These are phyloP conservation scores for Xanthostigma xanthostigma DNA, from an alignment of 2,888 invertebrate species.

Conservation along the genomic window DNA sequence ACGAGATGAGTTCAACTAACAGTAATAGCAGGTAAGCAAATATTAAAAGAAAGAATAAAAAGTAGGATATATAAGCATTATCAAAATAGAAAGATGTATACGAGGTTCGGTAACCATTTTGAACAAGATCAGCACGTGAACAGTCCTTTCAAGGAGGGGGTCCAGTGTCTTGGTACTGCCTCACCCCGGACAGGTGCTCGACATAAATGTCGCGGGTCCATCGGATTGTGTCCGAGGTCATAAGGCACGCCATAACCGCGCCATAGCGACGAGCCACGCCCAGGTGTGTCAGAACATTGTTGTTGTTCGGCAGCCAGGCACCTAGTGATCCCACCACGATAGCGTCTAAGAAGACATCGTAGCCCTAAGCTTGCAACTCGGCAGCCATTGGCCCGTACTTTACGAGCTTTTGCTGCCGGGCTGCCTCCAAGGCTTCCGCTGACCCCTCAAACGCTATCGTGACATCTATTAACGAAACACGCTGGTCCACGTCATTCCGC, in stretches of 20 bases:
- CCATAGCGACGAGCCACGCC: conserved; percentile 12
- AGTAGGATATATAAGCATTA: too few species aligned
- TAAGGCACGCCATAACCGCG: conserved; percentile 15
- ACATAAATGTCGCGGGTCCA: conserved; percentile 22
- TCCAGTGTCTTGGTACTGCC: conserved; percentile 15
- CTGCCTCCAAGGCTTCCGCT: too few species aligned
- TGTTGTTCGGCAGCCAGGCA: conserved; percentile 19
- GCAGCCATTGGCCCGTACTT: conserved; percentile 5
- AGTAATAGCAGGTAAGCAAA: too few species aligned
- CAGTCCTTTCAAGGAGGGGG: too few species aligned
- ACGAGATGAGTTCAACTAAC: too few species aligned
- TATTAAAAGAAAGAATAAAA: too few species aligned
- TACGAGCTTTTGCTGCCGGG: too few species aligned
- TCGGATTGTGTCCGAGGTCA: conserved; percentile 17
- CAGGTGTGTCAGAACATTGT: conserved; percentile 13
- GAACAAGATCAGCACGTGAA: too few species aligned
- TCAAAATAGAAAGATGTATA: too few species aligned
- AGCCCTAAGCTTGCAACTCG: conserved; percentile 3
- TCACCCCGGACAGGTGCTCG: conserved; percentile 18
- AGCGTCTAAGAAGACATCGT: conserved; percentile 13
- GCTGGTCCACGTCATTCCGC: conserved; percentile 11
- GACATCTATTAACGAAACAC: conserved; percentile 18
- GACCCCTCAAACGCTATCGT: conserved; percentile 18
- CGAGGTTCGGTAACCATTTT: too few species aligned
- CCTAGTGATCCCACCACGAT: conserved; percentile 20